phyloP scores from a whole-genome alignment of 2,888 invertebrate genomes.

The Calameuta idolon region DNA sequence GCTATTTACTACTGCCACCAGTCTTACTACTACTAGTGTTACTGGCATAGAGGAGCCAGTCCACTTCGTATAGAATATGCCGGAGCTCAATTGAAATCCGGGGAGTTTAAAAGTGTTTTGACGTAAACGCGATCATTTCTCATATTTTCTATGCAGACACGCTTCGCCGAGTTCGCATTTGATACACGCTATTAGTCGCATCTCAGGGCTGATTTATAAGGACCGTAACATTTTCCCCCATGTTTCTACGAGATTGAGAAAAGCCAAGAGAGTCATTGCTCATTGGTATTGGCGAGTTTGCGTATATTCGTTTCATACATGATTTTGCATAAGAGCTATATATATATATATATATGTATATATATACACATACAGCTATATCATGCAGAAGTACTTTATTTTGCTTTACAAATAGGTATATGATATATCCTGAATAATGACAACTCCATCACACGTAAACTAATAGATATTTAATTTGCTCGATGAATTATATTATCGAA shows the following conservation, averaged over 20 bases:
- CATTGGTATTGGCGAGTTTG: background rate
- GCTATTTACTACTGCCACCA: background rate
- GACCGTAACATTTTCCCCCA: slow-evolving; percentile 33
- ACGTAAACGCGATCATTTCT: slow-evolving; percentile 60
- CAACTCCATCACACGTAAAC: background rate
- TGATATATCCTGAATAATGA: no score
- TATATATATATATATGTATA: no score
- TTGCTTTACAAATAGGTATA: background rate
- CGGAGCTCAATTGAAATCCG: slow-evolving; percentile 48
- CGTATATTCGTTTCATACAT: background rate
- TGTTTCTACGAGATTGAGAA: background rate
- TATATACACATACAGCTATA: no score
- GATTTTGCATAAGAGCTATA: background rate
- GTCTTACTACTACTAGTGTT: background rate
- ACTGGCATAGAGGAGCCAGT: background rate
- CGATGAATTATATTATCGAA: background rate
- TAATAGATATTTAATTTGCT: background rate
- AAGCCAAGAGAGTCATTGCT: background rate
- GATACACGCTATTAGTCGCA: slow-evolving; percentile 60
- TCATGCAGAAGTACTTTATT: background rate
- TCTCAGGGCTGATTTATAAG: slow-evolving; percentile 53
- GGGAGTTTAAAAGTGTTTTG: slow-evolving; percentile 61
- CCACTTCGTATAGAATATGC: slow-evolving; percentile 42
- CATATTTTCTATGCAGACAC: slow-evolving; percentile 56
- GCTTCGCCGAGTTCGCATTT: slow-evolving; percentile 56